Conservation (phyloP, 1,140 invertebrate genomes). For the Ectropis grisescens region DNA sequence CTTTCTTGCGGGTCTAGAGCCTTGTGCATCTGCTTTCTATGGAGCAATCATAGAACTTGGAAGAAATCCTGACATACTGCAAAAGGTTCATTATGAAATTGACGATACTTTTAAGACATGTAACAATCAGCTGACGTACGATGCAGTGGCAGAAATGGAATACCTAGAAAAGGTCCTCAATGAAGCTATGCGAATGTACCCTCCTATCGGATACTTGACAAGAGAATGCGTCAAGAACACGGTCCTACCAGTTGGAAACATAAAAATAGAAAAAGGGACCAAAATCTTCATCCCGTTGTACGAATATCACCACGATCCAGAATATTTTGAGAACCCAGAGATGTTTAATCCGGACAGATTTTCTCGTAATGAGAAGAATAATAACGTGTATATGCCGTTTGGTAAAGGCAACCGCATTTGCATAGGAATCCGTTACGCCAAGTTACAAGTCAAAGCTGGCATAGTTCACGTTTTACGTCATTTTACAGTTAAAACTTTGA, state of each 20-base stretch:
- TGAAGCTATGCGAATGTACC: conserved; percentile 63
- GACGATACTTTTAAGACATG: conserved; percentile 37
- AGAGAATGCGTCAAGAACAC: conserved; percentile 9
- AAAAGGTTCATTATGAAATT: conserved; percentile 72
- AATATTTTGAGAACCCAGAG: too few species aligned
- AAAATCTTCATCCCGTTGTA: conserved; percentile 28
- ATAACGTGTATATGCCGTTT: too few species aligned
- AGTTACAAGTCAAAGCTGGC: too few species aligned
- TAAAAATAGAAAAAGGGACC: conserved; percentile 23
- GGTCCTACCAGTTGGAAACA: conserved; percentile 21
- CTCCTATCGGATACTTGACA: conserved; percentile 25
- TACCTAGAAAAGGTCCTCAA: too few species aligned
- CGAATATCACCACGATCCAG: conserved; percentile 38
- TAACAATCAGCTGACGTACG: conserved; percentile 32
- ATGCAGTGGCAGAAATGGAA: conserved; percentile 29
- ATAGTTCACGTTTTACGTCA: too few species aligned
- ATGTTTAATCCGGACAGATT: conserved; percentile 59
- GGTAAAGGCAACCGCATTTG: too few species aligned
- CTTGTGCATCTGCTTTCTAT: conserved; percentile 67
- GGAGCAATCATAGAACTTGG: conserved; percentile 65
- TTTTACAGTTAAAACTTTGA: too few species aligned
- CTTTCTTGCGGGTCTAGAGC: conserved; percentile 73
- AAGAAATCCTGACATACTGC: conserved; percentile 65
- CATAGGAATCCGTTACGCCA: too few species aligned
- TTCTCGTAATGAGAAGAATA: conserved; percentile 9